Evolutionary conservation across 2,888 invertebrate species (phyloP), one percentile per base, ranked within the genome.

Genomic region (Tortrix viridana): DNA sequence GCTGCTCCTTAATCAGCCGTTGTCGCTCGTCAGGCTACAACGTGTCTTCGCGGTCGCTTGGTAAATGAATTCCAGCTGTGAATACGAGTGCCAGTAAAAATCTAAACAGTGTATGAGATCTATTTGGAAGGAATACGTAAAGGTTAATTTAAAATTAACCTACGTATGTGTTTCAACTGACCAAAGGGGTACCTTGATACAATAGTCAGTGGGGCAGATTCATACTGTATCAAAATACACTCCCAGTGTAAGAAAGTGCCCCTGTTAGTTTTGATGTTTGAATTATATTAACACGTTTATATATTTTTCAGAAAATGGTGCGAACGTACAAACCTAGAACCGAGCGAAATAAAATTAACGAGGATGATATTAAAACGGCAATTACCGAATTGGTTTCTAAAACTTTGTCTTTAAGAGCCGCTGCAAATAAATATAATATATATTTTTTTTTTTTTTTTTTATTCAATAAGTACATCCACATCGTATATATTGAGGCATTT

Each of bases 361-460:
- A 69, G 67, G 68, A 69, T 64, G 67, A 64, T 61, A 67, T 68
- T 46, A 49, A 69, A 55, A 43, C 59, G 44, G 61, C 67, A 50
- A 68, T 67, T 67, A 52, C 62, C 65, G 68, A 71, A 69, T 69
- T 68, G 60, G 55, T 67, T 55, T 68, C 68, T 52, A 67, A 69
- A 64, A 66, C 63, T 65, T 66, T 70, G 64, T 67, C 66, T 66
- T 64, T 65, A 49, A 56, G 67, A 56, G 65, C 65, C 58, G 59
- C 65, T 46, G 67, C 68, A 44, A 65, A 67, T 63, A 69, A 69
- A 67, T 69, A 71, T 63, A 52, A 63, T n/a, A n/a, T n/a, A n/a
- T n/a, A n/a, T n/a, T n/a, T n/a, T n/a, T n/a, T n/a, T n/a, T n/a
- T n/a, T n/a, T n/a, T n/a, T n/a, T n/a, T n/a, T n/a, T n/a, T n/a